Percentiles rank a stretch among this genome's conserved stretches.
phyloP scores from a whole-genome alignment of 2,888 invertebrate genomes.

The Philaethria dido region DNA sequence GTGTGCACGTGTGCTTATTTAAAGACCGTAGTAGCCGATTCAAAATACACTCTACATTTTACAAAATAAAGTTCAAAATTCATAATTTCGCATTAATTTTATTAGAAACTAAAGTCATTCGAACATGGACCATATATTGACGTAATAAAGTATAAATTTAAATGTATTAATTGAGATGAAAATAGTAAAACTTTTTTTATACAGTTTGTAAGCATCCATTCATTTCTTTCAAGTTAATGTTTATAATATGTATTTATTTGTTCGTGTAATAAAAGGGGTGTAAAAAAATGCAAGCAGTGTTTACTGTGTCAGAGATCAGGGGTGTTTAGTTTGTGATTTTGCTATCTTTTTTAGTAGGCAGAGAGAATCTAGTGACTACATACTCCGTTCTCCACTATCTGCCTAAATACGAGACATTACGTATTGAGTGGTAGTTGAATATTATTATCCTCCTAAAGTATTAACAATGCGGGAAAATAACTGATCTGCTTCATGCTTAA shows the following conservation, averaged over 20 bases:
- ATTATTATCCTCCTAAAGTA: no score
- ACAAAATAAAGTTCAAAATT: background rate
- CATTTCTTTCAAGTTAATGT: conserved; percentile 30
- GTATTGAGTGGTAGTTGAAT: no score
- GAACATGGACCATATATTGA: conserved; percentile 1
- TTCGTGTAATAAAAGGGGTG: conserved; percentile 20
- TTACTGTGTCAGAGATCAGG: background rate
- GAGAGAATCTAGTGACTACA: no score
- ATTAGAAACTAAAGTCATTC: background rate
- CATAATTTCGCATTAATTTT: background rate
- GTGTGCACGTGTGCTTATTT: conserved; percentile 39
- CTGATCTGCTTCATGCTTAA: background rate
- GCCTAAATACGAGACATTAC: no score
- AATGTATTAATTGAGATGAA: background rate
- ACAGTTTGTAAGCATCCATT: conserved; percentile 22
- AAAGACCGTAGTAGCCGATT: background rate
- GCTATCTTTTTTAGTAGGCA: no score
- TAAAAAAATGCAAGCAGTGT: background rate
- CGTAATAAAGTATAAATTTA: conserved; percentile 17
- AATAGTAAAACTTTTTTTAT: conserved; percentile 23
- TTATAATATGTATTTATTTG: conserved; percentile 26
- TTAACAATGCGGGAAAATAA: no score
- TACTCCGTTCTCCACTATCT: no score
- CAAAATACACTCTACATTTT: background rate
- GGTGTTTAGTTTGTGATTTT: background rate